Evolutionary conservation across 2,113 vertebrate species (phyloP), one percentile per base, ranked within the genome.

Genomic region (Emydura subglobosa): DNA sequence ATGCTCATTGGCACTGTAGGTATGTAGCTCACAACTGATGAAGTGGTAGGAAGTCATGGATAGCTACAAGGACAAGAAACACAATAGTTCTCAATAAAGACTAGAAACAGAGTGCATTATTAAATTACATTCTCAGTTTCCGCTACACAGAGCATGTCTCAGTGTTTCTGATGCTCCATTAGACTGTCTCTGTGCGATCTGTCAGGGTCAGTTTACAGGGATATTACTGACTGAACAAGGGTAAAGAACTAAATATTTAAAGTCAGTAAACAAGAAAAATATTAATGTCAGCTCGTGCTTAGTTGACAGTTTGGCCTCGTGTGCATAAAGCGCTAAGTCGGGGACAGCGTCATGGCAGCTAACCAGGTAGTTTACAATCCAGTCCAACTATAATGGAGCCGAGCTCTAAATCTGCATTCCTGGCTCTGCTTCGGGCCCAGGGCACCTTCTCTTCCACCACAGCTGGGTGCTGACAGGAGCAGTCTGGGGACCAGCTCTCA

Each of bases 61-160:
- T 14, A 8, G 55, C 49, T 91, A 21, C 34, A 55, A 55, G 53
- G 42, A 12, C 80, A 55, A 55, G 7, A 82, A 54, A 6, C 54
- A 83, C 44, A 10, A 39, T 19, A 79, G 65, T 27, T 7, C 44
- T 21, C 1, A 0, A 2, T 53, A 51, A 82, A 6, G 7, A 44
- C 55, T 27, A 10, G 51, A 55, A n/a, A 3, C 22, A 82, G n/a
- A 25, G 22, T 13, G 16, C 42, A 79, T 50, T 53, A 87, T 87
- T 81, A 92, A 95, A 94, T 61, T 91, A 85, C 86, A 85, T 65
- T 94, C 86, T 90, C 68, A 5, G 3, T 86, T 88, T 39, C 57
- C 83, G 44, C 6, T 34, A 14, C 39, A 44, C 78, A 12, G 22
- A 68, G 39, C 61, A 57, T 79, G 0, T 5, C 29, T 83, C 61